phyloP scores from a whole-genome alignment of 1,140 invertebrate genomes.

The Diorhabda sublineata region DNA sequence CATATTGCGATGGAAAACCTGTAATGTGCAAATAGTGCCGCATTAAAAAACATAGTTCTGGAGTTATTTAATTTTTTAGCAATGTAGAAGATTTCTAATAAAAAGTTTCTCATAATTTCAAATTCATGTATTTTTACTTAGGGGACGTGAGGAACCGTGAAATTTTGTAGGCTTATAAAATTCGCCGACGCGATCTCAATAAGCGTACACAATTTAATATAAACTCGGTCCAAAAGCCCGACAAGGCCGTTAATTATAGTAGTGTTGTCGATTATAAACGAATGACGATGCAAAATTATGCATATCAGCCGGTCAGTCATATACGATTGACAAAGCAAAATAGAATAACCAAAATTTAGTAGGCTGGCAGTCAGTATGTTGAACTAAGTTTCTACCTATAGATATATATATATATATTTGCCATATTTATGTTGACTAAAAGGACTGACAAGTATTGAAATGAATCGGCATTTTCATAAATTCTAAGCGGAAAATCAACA shows the following conservation, averaged over 20 bases:
- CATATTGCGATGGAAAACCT: conserved; percentile 9
- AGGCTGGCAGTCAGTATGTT: too few relatives aligned
- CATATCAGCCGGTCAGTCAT: background rate
- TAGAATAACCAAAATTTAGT: too few relatives aligned
- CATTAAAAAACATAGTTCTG: conserved; percentile 4
- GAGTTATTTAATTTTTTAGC: conserved; percentile 4
- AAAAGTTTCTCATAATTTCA: conserved; percentile 5
- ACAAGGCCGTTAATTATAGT: conserved; percentile 6
- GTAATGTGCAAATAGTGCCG: conserved; percentile 1
- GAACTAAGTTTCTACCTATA: too few relatives aligned
- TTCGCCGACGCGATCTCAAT: background rate
- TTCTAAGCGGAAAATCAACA: too few relatives aligned
- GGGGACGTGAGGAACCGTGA: background rate
- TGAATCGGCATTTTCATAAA: too few relatives aligned
- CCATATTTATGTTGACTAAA: too few relatives aligned
- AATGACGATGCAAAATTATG: background rate
- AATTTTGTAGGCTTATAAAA: conserved; percentile 1
- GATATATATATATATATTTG: too few relatives aligned
- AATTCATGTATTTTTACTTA: conserved; percentile 10
- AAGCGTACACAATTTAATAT: conserved; percentile 11
- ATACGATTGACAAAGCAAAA: too few relatives aligned
- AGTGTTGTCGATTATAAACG: conserved; percentile 4
- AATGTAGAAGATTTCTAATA: background rate
- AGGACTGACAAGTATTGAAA: too few relatives aligned
- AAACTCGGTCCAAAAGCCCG: background rate